Evolutionary conservation across 2,888 invertebrate species (phyloP).

Genomic region (Hydrotaea diabolus): DNA sequence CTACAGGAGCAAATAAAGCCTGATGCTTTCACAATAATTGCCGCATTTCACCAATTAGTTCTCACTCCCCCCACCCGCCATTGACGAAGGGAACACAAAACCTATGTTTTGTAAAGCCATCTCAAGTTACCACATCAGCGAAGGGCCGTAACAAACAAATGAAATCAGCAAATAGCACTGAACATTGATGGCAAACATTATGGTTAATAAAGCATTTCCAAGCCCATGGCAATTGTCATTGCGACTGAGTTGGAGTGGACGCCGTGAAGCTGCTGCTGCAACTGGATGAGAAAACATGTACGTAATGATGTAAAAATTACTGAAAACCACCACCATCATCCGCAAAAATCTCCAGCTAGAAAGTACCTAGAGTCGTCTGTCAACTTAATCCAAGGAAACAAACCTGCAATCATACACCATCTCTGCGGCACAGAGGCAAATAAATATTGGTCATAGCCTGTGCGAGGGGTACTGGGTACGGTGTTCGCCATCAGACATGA

Average conservation of each 20-base stretch:
- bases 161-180: constrained; percentile 21
- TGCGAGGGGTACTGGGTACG: neutral
- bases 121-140: constrained; percentile 45
- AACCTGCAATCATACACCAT: constrained; percentile 64
- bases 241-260: constrained; percentile 25
- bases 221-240: constrained; percentile 42
- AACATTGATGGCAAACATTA: constrained; percentile 52
- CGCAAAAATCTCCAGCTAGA: too few relatives aligned
- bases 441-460: constrained; percentile 55
- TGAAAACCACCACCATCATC: constrained; percentile 38
- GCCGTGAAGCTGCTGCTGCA: constrained; percentile 15
- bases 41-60: constrained; percentile 60
- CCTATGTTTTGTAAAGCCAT: constrained; percentile 21
- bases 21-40: constrained; percentile 72
- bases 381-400: constrained; percentile 25
- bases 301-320: constrained; percentile 64
- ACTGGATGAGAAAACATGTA: constrained; percentile 44
- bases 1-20: neutral
- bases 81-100: constrained; percentile 15
- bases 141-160: constrained; percentile 49
- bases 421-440: constrained; percentile 49
- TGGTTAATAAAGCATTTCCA: constrained; percentile 46
- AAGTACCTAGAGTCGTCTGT: neutral
- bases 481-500: constrained; percentile 4
- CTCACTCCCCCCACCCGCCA: neutral